Base-by-base conservation (phyloP, 2,888 invertebrate species). In the Heterodera filipjevi region DNA sequence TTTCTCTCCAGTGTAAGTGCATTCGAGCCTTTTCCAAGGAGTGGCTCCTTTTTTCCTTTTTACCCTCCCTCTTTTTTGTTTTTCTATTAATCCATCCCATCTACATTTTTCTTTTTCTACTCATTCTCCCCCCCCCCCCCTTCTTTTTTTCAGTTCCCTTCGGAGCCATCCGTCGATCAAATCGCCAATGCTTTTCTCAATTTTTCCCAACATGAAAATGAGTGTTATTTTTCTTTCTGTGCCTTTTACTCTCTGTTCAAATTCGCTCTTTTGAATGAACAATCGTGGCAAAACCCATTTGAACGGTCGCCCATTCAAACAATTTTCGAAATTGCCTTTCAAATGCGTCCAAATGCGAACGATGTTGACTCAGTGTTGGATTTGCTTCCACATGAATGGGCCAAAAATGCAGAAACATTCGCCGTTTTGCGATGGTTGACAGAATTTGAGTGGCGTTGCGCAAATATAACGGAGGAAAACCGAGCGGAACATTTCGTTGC, bases 391-490 rank as follows among this genome's bases (percentile, higher is more conserved):
- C 30, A 12, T 19, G 68, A 68, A 68, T 33, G 10, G 68, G 33
- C 14, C 19, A 3, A 12, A n/a, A 33, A 33, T 32, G 35, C 33
- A 33, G 35, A 68, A 68, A 33, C 16, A 14, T 68, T 32, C 71
- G 39, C 22, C 27, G 46, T 35, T 46, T 39, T 32, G n/a, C 39
- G 39, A 59, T 77, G 77, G 76, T 39, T 78, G 22, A 10, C 79
- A 33, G 78, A 78, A 68, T 78, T 78, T 46, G 78, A 78, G 35
- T 30, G 66, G 27, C n/a, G 78, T 32, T 22, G 27, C 16, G 68
- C 64, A 19, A 35, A 30, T 30, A 49, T 77, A 14, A 72, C 27
- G 30, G 66, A 14, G n/a, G 75, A 64, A 49, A 77, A 77, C n/a
- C 77, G 72, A 3, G 46, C 68, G 10, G 77, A 46, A 46, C 35